Conservation (phyloP, 2,797 vertebrate species). For the Pyrocephalus nanus region DNA sequence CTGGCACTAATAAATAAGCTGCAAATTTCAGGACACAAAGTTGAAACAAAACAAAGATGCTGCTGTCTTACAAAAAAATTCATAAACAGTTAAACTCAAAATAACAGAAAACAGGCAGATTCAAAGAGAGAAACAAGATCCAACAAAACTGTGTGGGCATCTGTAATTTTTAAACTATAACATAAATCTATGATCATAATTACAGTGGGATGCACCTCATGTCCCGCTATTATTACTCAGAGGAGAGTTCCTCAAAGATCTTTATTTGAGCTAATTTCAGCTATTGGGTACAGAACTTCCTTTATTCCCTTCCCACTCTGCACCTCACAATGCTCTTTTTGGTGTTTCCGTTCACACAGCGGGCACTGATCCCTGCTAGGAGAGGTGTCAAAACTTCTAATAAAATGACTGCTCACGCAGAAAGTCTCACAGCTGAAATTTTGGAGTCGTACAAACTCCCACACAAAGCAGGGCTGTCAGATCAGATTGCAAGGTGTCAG, state of each 20-base stretch:
- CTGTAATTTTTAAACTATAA: background rate
- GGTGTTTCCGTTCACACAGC: slow-evolving; percentile 30
- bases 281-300: background rate
- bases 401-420: slow-evolving; percentile 16
- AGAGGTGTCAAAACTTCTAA: slow-evolving; percentile 30
- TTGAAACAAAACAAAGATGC: background rate
- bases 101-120: background rate
- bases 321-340: slow-evolving; percentile 17
- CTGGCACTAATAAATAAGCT: background rate
- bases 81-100: background rate
- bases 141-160: background rate
- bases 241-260: slow-evolving; percentile 5
- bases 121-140: background rate
- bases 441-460: background rate
- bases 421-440: slow-evolving; percentile 30
- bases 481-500: slow-evolving; percentile 42
- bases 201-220: background rate
- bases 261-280: slow-evolving; percentile 19
- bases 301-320: slow-evolving; percentile 19
- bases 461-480: slow-evolving; percentile 26
- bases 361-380: slow-evolving; percentile 19
- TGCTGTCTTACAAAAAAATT: background rate
- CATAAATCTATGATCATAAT: background rate
- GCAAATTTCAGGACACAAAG: background rate
- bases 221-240: background rate